phyloP scores from a whole-genome alignment of 1,140 invertebrate species.

The Macrosteles quadrilineatus region DNA sequence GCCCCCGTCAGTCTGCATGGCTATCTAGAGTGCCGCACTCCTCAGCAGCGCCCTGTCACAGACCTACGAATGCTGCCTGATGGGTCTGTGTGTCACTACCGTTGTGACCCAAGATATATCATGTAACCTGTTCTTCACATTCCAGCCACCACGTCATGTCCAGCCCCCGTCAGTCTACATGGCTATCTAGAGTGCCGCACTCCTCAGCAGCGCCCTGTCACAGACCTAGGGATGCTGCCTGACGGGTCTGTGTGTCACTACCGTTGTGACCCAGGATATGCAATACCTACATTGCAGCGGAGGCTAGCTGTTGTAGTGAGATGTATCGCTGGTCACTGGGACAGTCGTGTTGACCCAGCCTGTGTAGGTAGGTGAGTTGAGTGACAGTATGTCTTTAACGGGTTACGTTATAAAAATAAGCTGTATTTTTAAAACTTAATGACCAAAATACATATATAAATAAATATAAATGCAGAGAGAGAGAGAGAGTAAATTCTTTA shows the following conservation, averaged over 20 bases:
- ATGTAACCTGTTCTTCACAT: not conserved
- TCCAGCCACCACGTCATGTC: not conserved
- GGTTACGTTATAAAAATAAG: not conserved
- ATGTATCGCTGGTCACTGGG: not conserved
- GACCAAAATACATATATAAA: not conserved
- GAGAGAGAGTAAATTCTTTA: too few relatives aligned
- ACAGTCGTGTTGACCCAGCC: not conserved
- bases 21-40: too few relatives aligned
- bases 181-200: not conserved
- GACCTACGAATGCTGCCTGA: not conserved
- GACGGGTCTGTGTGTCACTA: slow-evolving; percentile 3
- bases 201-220: not conserved
- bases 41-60: too few relatives aligned
- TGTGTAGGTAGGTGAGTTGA: not conserved
- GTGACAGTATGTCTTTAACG: too few relatives aligned
- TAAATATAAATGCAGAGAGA: not conserved
- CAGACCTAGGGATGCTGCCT: not conserved
- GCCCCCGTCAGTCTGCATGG: too few relatives aligned
- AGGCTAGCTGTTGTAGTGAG: not conserved
- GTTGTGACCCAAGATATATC: not conserved
- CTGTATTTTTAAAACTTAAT: not conserved
- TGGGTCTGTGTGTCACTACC: not conserved
- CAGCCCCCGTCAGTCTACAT: not conserved
- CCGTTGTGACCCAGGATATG: not conserved
- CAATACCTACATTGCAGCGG: not conserved